Evolutionary conservation across 2,888 invertebrate species (phyloP).

Genomic region (Buathra laborator): DNA sequence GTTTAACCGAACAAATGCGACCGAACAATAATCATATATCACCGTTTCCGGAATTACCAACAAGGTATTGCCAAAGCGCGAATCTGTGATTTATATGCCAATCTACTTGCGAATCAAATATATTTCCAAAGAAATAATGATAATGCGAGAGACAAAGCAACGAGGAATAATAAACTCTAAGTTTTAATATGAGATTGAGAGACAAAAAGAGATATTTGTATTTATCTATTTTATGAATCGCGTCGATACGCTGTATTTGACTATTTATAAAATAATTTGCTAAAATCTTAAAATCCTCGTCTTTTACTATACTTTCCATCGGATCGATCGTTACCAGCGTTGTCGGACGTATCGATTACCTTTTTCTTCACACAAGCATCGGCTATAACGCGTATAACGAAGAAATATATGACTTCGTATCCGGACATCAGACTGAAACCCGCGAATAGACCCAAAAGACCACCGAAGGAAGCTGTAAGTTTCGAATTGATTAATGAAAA

Average conservation of each 20-base stretch:
- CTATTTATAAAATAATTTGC: constrained; percentile 15
- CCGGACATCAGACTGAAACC: constrained; percentile 90
- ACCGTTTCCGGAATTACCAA: not conserved
- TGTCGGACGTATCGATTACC: constrained; percentile 8
- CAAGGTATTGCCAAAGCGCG: constrained; percentile 15
- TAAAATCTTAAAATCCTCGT: constrained; percentile 47
- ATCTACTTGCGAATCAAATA: not conserved
- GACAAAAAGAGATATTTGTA: not conserved
- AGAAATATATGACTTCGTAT: constrained; percentile 89
- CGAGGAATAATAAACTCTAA: not conserved
- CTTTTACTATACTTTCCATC: constrained; percentile 18
- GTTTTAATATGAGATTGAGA: not conserved
- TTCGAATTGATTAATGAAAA: constrained; percentile 13
- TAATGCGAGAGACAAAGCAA: not conserved
- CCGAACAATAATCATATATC: not conserved
- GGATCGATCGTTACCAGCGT: constrained; percentile 12
- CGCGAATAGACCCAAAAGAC: constrained; percentile 89
- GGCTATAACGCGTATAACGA: constrained; percentile 86
- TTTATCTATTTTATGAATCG: constrained; percentile 20
- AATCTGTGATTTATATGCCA: constrained; percentile 29
- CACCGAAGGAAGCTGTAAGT: constrained; percentile 90
- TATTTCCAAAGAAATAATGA: constrained; percentile 9
- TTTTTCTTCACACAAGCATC: constrained; percentile 65
- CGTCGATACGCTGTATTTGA: constrained; percentile 3
- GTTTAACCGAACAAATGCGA: not conserved